Evolutionary conservation across 2,888 invertebrate genomes (phyloP).

Genomic region (Andricus curvator): DNA sequence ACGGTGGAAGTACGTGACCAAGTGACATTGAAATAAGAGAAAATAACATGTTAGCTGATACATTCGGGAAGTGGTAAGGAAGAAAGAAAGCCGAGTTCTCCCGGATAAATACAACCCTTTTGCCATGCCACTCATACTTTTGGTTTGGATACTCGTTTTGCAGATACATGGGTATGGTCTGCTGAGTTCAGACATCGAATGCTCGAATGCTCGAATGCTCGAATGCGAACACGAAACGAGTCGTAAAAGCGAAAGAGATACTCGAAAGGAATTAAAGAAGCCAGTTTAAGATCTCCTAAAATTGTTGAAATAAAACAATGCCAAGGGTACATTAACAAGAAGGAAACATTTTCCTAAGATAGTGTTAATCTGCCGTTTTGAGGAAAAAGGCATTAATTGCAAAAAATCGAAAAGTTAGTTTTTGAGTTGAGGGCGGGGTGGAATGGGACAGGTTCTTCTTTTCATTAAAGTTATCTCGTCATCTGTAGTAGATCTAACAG

Average conservation of each 20-base stretch:
- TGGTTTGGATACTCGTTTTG: conserved; percentile 6
- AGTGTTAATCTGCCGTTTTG: too few relatives aligned
- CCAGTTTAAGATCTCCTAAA: background rate
- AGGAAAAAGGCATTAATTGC: too few relatives aligned
- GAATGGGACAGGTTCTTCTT: too few relatives aligned
- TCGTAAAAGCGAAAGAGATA: conserved; percentile 10
- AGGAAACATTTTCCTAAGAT: too few relatives aligned
- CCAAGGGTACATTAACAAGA: too few relatives aligned
- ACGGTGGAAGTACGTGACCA: background rate
- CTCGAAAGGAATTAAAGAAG: conserved; percentile 7
- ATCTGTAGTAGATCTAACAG: too few relatives aligned
- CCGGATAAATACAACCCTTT: conserved; percentile 32
- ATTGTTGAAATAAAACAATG: background rate
- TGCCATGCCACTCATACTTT: background rate
- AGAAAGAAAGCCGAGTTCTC: conserved; percentile 13
- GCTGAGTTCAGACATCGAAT: conserved; percentile 26
- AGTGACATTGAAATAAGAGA: conserved; percentile 6
- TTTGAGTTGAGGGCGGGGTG: too few relatives aligned
- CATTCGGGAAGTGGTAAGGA: conserved; percentile 15
- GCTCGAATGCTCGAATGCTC: background rate
- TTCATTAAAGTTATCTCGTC: too few relatives aligned
- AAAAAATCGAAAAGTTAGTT: too few relatives aligned
- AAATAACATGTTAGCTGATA: conserved; percentile 35
- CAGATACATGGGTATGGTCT: conserved; percentile 13
- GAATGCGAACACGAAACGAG: background rate